Evolutionary conservation across 2,113 vertebrate species (phyloP), one percentile per base, ranked within the genome.

Genomic region (Sula dactylatra): DNA sequence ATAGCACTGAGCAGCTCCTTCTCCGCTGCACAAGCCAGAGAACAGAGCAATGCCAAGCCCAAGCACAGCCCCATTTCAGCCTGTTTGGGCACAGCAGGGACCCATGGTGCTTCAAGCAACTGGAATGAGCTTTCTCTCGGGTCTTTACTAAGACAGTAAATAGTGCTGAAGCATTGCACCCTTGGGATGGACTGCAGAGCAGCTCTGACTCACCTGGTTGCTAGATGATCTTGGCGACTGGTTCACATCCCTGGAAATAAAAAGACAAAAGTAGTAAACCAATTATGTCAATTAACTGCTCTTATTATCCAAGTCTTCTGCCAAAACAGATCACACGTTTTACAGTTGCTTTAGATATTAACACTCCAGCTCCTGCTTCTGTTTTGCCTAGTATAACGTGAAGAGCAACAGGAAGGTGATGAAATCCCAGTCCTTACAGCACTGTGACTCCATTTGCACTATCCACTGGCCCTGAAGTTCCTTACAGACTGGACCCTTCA

Each of bases 181-280:
- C 55, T 42, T 5, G 29, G 58, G 40, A 61, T 2, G 2, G 54
- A 40, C 11, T 8, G 55, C 55, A 55, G 78, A 87, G 59, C 44
- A 59, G 69, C 62, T 91, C 73, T 90, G 73, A 97, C 97, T 94
- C 94, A 98, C 98, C 98, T 98, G 98, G 44, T 94, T 97, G 77
- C 98, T 98, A 71, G 97, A 96, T 67, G 98, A 98, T 83, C 98
- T 98, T 29, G 97, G 97, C 0, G 93, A 98, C 88, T 98, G 98
- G 55, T 97, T 97, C 20, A 94, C 92, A 55, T 99, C 99, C 87
- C 99, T 99, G 92, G 56, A 90, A 77, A 73, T 65, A 31, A 86
- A 80, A 55, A 64, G 25, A 91, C 54, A 81, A 86, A 67, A 59
- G 47, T 3, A 52, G 61, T 69, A 88, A 81, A n/a, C 32, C 52